Percentiles rank a stretch among this genome's conserved stretches.
These are phyloP conservation scores for Acomys russatus DNA, from an alignment of 2,797 vertebrate genomes.

Conservation along the genomic window DNA sequence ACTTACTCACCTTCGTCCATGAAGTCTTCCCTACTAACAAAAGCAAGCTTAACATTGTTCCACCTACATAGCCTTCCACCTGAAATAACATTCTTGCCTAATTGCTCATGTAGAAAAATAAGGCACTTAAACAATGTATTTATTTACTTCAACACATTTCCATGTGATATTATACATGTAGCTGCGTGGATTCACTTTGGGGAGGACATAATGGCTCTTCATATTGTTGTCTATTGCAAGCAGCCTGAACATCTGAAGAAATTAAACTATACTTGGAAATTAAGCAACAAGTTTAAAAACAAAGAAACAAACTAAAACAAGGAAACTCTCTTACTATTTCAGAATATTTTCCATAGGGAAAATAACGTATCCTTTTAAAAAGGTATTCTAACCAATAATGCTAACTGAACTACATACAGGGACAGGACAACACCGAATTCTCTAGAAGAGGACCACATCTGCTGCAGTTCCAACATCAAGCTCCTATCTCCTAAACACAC, in stretches of 20 bases:
- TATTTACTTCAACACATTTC: conserved; percentile 71
- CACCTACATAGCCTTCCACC: conserved; percentile 77
- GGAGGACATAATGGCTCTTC: conserved; percentile 39
- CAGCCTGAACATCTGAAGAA: conserved; percentile 56
- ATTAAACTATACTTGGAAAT: conserved; percentile 46
- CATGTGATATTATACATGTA: conserved; percentile 48
- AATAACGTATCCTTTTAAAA: conserved; percentile 22
- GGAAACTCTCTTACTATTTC: background rate
- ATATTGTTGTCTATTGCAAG: background rate
- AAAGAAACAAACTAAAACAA: background rate
- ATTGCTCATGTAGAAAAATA: conserved; percentile 72
- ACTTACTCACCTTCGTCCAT: conserved; percentile 76
- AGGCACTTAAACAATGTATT: conserved; percentile 64
- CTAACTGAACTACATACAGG: background rate
- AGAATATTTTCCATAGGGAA: conserved; percentile 5
- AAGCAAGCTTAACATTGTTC: conserved; percentile 74
- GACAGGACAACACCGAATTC: conserved; percentile 8
- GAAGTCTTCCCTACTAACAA: conserved; percentile 66
- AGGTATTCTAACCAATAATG: background rate
- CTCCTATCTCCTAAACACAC: background rate
- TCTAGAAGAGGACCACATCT: background rate
- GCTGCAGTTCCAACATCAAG: background rate
- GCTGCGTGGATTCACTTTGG: conserved; percentile 23
- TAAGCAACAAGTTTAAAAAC: conserved; percentile 53
- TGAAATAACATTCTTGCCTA: conserved; percentile 80